Evolutionary conservation across 2,888 invertebrate species (phyloP), one percentile per base, ranked within the genome.

Genomic region (Stratiomys singularior): DNA sequence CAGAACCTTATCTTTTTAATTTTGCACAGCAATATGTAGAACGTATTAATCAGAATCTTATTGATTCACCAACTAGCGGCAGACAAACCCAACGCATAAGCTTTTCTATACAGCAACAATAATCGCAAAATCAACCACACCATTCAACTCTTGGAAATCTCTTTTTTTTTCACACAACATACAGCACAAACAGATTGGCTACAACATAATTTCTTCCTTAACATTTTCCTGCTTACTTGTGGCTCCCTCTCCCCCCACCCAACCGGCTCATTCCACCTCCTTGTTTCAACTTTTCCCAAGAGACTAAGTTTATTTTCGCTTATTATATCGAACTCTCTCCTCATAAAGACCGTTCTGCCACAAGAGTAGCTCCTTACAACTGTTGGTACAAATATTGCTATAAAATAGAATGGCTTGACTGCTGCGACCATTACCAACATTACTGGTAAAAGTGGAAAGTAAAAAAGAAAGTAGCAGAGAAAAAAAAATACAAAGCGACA

Each of bases 321-420:
- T 74, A 60, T 74, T 60, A 74, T 74, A 74, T 60, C 44, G 58
- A 58, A 74, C 74, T 60, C 4, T 37, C 37, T 37, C 37, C 37
- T 37, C 37, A 37, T 37, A 37, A 60, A 60, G 60, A 60, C 27
- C 27, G 28, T 23, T 74, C 30, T 60, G 74, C 58, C 58, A 60
- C 74, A 46, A 69, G 44, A 74, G 60, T 74, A 37, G 74, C 74
- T 74, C 69, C 69, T 69, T 69, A 74, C 37, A 74, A 60, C 44
- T 58, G 37, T 37, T 37, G 44, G 74, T 37, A 37, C 74, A 74
- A 60, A 74, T 60, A 74, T 74, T 44, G 30, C 44, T 74, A 15
- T 46, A 30, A 18, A 23, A 69, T 46, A n/a, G 69, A 25, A 69
- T 13, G 30, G 47, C 69, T 25, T 69, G 25, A 69, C 69, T 46